Percentiles rank a stretch among this genome's conserved stretches.
phyloP scores from a whole-genome alignment of 1,140 invertebrate species.

The Drosophila grimshawi region DNA sequence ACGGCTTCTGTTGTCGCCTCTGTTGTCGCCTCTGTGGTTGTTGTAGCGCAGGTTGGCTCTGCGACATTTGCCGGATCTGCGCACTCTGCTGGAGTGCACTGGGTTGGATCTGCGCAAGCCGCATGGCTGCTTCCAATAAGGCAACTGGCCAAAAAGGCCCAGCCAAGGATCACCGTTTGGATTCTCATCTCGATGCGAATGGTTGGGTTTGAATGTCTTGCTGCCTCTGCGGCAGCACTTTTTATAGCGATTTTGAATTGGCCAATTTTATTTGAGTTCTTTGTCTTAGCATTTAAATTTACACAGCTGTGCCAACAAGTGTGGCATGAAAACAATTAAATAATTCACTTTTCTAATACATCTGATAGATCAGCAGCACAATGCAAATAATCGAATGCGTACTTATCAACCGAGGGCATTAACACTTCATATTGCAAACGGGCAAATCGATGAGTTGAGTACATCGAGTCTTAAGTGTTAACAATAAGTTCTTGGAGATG shows the following conservation, averaged over 20 bases:
- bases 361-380: not conserved
- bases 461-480: too few relatives aligned
- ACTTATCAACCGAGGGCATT: too few relatives aligned
- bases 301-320: not conserved
- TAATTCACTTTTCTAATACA: not conserved
- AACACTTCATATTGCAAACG: too few relatives aligned
- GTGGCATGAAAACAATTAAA: not conserved
- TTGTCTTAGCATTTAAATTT: too few relatives aligned
- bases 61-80: too few relatives aligned
- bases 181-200: too few relatives aligned
- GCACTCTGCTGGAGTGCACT: not conserved
- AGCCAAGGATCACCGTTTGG: not conserved
- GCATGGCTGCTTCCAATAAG: conserved; percentile 4
- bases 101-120: not conserved
- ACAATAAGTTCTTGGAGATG: too few relatives aligned
- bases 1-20: too few relatives aligned
- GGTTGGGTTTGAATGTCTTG: not conserved
- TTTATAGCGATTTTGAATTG: not conserved
- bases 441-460: too few relatives aligned
- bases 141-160: conserved; percentile 13
- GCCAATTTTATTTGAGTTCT: not conserved
- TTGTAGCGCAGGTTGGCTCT: too few relatives aligned
- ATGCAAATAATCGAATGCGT: too few relatives aligned
- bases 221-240: not conserved
- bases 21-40: too few relatives aligned